These are phyloP conservation scores for Panzeria rudis DNA, from an alignment of 2,888 invertebrate species.

Conservation along the genomic window DNA sequence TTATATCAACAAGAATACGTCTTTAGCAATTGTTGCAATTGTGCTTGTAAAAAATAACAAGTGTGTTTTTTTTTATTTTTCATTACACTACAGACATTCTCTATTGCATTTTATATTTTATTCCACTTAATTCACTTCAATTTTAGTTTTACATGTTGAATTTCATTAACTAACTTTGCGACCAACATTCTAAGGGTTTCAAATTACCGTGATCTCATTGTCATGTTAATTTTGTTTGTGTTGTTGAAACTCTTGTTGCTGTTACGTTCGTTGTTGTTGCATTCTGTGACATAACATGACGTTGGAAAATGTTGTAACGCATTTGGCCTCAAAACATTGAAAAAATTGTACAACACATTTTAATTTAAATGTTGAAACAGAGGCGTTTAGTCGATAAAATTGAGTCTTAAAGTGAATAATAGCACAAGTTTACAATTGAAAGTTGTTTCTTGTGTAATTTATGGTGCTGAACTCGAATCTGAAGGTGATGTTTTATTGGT, in stretches of 20 bases:
- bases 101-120: not conserved
- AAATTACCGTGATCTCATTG: slow-evolving; percentile 61
- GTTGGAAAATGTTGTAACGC: slow-evolving; percentile 24
- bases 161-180: slow-evolving; percentile 63
- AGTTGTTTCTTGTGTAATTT: too few species aligned
- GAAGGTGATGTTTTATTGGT: too few species aligned
- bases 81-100: too few species aligned
- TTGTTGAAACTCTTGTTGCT: not conserved
- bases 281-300: not conserved
- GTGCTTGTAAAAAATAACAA: not conserved
- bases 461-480: too few species aligned
- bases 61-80: not conserved
- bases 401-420: too few species aligned
- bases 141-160: slow-evolving; percentile 39
- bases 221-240: slow-evolving; percentile 49
- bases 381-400: slow-evolving; percentile 1
- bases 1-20: too few species aligned
- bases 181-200: slow-evolving; percentile 43
- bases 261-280: slow-evolving; percentile 6
- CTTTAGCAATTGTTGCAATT: too few species aligned
- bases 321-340: slow-evolving; percentile 42
- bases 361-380: not conserved
- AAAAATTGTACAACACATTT: not conserved
- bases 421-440: too few species aligned
- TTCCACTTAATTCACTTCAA: slow-evolving; percentile 26